phyloP scores from a whole-genome alignment of 1,140 invertebrate species.

The Lycorma delicatula region DNA sequence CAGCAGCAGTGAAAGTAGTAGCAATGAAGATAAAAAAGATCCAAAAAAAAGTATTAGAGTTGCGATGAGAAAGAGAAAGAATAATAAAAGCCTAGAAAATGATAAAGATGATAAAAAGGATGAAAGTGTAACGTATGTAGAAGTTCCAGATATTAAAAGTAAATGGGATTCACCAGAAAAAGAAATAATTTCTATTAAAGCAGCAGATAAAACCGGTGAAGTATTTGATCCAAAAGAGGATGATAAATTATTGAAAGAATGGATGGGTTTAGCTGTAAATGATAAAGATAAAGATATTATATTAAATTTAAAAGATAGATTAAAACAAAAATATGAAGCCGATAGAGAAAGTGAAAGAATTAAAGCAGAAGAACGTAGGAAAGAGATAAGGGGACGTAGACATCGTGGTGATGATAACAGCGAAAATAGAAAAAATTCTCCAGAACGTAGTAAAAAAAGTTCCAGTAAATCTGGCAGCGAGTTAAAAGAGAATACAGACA shows the following conservation, averaged over 20 bases:
- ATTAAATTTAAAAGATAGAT: not conserved
- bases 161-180: slow-evolving; percentile 1
- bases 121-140: not conserved
- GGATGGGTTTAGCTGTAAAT: not conserved
- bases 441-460: not conserved
- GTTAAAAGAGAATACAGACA: not conserved
- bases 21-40: not conserved
- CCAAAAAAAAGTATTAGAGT: not conserved
- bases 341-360: not conserved
- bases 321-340: not conserved
- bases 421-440: not conserved
- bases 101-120: not conserved
- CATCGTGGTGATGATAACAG: not conserved
- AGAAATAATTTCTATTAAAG: not conserved
- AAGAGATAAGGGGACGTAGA: not conserved
- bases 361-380: not conserved
- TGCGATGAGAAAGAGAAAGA: not conserved
- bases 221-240: not conserved
- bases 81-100: not conserved
- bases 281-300: not conserved
- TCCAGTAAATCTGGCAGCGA: not conserved
- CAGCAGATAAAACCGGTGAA: not conserved
- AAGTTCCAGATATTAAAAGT: not conserved
- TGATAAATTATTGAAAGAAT: slow-evolving; percentile 1
- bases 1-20: not conserved